Base-by-base conservation (phyloP, 2,113 vertebrate species). In the Zeus faber region DNA sequence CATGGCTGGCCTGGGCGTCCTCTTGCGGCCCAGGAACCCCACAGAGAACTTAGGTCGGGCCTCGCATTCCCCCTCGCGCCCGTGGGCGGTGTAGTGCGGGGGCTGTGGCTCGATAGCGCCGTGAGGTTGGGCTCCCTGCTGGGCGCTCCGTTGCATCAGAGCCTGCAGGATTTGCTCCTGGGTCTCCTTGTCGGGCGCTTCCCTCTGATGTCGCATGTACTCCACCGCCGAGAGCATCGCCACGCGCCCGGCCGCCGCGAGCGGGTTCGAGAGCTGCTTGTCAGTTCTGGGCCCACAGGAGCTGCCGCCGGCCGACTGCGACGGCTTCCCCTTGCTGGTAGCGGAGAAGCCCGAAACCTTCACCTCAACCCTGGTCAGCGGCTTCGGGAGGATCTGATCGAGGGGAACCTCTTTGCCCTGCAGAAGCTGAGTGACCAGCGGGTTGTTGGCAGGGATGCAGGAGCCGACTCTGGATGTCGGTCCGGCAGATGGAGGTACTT, bases 381-480 rank as follows among this genome's bases (percentile, higher is more conserved):
- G 77, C 81, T 91, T 95, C 17, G 93, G 92, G 72, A 98, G 91
- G 79, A 98, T 97, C 55, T 95, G 92, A 75, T 98, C 96, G 77
- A 97, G 61, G 0, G 95, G 94, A 47, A 98, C 92, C 3, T 90
- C 92, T 85, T 96, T 95, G 39, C 94, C 96, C 64, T 97, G 97
- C 25, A 98, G 92, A 23, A 99, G 91, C 58, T 95, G 92, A 3
- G 93, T 91, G 65, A 99, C 97, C 62, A 99, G 78, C 10, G 96
- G 94, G 77, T 98, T 98, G 83, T 95, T 97, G 14, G 93, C 95
- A 46, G 96, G 94, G 62, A 96, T 95, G 37, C 80, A 95, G 68
- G 91, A 93, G 78, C 81, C 89, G 1, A 54, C 61, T 56, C 89
- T 91, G 57, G 72, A 47, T 33, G 72, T 27, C 18, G 83, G 57